phyloP scores from a whole-genome alignment of 2,797 vertebrate species.

The Sebastes steindachneri region DNA sequence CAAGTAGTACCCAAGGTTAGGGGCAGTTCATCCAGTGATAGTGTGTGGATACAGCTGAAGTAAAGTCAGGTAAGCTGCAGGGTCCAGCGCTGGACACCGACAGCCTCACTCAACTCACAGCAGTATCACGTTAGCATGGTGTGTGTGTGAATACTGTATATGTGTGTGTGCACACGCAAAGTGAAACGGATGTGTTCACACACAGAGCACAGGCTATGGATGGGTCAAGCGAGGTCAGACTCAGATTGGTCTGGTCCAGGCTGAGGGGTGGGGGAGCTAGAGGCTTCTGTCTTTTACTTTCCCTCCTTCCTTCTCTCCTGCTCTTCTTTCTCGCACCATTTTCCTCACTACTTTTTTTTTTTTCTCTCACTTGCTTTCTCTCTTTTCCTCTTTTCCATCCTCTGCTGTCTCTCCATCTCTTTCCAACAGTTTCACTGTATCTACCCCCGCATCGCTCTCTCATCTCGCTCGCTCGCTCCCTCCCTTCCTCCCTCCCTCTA shows the following conservation, averaged over 20 bases:
- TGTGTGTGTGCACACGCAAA: neutral
- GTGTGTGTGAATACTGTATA: neutral
- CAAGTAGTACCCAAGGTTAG: neutral
- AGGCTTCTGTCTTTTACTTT: conserved; percentile 24
- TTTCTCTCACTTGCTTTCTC: conserved; percentile 3
- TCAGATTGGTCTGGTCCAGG: conserved; percentile 20
- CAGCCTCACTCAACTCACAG: conserved; percentile 13
- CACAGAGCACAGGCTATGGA: conserved; percentile 14
- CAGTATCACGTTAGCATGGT: neutral
- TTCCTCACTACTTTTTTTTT: neutral
- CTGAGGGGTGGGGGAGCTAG: conserved; percentile 15
- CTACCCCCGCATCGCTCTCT: conserved; percentile 36
- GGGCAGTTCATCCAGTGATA: neutral
- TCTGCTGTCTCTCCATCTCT: conserved; percentile 5
- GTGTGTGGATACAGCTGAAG: neutral
- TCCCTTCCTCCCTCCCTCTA: conserved; percentile 10
- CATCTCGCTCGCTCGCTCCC: conserved; percentile 7
- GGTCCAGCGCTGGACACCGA: conserved; percentile 9
- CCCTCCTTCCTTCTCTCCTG: neutral
- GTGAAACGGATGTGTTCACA: conserved; percentile 3
- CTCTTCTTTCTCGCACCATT: neutral
- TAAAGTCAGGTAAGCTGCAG: conserved; percentile 32
- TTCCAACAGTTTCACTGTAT: conserved; percentile 52
- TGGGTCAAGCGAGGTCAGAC: conserved; percentile 63
- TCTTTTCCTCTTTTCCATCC: neutral